Evolutionary conservation across 2,797 vertebrate species (phyloP).

Genomic region (Dipus sagitta): DNA sequence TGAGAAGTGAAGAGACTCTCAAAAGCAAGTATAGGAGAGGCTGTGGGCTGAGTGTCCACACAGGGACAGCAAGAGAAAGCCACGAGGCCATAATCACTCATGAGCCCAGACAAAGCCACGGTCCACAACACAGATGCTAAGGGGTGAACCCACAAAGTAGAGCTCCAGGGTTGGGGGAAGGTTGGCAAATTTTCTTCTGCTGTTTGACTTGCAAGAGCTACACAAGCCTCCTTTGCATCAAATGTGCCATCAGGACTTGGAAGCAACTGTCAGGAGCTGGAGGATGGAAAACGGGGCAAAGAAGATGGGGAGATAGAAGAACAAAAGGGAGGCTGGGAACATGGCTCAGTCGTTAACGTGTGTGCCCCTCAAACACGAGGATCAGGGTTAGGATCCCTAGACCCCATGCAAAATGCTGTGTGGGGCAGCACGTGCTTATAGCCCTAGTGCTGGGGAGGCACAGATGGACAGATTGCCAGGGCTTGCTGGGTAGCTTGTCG

Average conservation of each 20-base stretch:
- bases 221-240: neutral
- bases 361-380: too few species aligned
- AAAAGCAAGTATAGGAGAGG: neutral
- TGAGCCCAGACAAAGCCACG: neutral
- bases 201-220: neutral
- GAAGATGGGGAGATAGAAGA: neutral
- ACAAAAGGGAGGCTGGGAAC: neutral
- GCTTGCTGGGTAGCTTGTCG: too few species aligned
- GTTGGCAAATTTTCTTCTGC: neutral
- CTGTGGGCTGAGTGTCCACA: neutral
- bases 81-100: rapidly evolving
- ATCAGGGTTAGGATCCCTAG: too few species aligned
- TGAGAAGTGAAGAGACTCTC: neutral
- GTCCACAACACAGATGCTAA: neutral
- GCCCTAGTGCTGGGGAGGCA: too few species aligned
- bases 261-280: neutral
- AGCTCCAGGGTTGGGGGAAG: neutral
- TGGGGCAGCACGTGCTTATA: too few species aligned
- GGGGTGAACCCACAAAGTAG: neutral
- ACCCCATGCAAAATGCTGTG: too few species aligned
- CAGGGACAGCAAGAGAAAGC: neutral
- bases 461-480: too few species aligned
- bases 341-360: too few species aligned
- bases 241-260: neutral
- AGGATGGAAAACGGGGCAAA: neutral